Evolutionary conservation across 2,888 invertebrate species (phyloP).

Genomic region (Meteorus colon): DNA sequence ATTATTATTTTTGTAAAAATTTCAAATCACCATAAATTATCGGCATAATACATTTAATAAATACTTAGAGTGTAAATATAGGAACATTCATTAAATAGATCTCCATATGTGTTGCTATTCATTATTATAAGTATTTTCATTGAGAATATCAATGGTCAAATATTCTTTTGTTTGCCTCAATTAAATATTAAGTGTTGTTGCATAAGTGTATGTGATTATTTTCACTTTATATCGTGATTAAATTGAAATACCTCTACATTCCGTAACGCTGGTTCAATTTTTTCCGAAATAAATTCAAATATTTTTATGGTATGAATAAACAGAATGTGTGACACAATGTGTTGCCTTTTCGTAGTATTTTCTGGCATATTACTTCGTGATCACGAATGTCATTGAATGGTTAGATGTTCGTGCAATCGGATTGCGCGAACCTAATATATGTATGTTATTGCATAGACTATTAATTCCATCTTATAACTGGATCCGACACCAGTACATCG

Average conservation of each 20-base stretch:
- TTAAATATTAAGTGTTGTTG: constrained; percentile 69
- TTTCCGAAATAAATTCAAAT: constrained; percentile 22
- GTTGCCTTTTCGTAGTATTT: neutral
- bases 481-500: constrained; percentile 4
- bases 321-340: neutral
- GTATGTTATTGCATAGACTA: constrained; percentile 3
- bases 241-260: constrained; percentile 67
- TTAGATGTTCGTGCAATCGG: constrained; percentile 17
- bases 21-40: constrained; percentile 72
- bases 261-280: constrained; percentile 61
- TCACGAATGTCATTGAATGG: constrained; percentile 21
- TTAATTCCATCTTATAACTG: no score
- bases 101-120: constrained; percentile 65
- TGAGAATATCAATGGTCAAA: constrained; percentile 54
- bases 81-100: constrained; percentile 74
- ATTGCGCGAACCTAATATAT: constrained; percentile 18
- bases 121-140: constrained; percentile 50
- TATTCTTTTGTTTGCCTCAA: constrained; percentile 59
- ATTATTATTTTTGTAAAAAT: constrained; percentile 68
- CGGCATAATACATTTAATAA: constrained; percentile 70
- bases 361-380: constrained; percentile 2
- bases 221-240: constrained; percentile 61
- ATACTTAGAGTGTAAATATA: constrained; percentile 72
- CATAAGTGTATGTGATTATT: constrained; percentile 54
- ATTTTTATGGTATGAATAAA: neutral